Conservation (phyloP, 92 coral and sea anemone species). For the Scolanthus callimorphus region DNA sequence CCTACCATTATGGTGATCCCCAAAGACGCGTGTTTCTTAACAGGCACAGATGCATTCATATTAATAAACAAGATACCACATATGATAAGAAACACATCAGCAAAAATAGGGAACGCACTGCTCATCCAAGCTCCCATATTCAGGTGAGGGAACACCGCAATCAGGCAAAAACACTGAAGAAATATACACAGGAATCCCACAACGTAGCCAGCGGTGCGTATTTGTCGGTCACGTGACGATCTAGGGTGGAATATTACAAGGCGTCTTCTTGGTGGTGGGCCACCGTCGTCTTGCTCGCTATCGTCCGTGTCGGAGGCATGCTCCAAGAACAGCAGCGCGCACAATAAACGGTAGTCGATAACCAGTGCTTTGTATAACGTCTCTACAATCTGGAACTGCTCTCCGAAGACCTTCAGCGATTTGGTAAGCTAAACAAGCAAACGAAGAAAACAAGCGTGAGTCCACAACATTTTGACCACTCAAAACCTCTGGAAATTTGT, state of each 20-base stretch:
- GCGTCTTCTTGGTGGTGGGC: no score
- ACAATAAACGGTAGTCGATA: constrained; percentile 55
- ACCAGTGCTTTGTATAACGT: constrained; percentile 37
- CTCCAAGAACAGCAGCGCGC: constrained; percentile 53
- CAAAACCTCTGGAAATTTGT: no score
- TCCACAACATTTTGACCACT: no score
- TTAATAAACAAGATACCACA: constrained; percentile 17
- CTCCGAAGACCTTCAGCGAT: constrained; percentile 25
- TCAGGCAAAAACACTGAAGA: constrained; percentile 16
- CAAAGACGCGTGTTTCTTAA: not conserved
- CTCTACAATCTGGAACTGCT: constrained; percentile 16
- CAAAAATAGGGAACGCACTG: constrained; percentile 23
- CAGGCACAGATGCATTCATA: not conserved
- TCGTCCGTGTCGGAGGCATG: constrained; percentile 32
- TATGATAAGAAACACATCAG: constrained; percentile 12
- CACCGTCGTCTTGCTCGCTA: not conserved
- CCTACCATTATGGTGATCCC: not conserved
- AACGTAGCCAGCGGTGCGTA: constrained; percentile 9
- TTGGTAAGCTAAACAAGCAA: constrained; percentile 3
- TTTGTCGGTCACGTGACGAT: constrained; percentile 16
- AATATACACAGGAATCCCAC: constrained; percentile 24
- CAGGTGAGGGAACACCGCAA: constrained; percentile 8
- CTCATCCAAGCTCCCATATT: constrained; percentile 25
- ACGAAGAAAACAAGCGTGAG: no score
- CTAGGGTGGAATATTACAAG: no score